phyloP scores from a whole-genome alignment of 2,888 invertebrate species.

The Scaptomyza parva region DNA sequence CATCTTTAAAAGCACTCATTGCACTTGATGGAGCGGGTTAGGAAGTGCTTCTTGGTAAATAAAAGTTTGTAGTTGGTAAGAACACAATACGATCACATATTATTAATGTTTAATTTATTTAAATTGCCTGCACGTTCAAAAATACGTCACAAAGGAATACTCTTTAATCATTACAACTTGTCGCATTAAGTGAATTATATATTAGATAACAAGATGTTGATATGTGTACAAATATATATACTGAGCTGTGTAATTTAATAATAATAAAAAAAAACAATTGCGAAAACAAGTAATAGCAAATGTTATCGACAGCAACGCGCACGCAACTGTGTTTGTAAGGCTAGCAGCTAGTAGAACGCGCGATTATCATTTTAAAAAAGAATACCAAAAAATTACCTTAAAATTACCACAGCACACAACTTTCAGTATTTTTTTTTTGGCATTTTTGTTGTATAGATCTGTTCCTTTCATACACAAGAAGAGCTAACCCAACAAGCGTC shows the following conservation, averaged over 20 bases:
- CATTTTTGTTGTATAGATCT: constrained; percentile 5
- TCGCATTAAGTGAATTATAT: neutral
- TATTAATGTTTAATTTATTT: constrained; percentile 19
- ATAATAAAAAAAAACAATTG: neutral
- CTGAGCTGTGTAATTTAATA: neutral
- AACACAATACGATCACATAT: constrained; percentile 45
- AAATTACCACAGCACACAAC: neutral
- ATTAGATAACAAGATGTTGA: neutral
- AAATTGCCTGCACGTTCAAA: constrained; percentile 9
- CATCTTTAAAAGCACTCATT: constrained; percentile 45
- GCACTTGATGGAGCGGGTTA: constrained; percentile 6
- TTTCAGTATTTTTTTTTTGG: constrained; percentile 23
- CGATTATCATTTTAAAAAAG: neutral
- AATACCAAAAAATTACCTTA: neutral
- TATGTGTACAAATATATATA: constrained; percentile 7
- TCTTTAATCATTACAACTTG: neutral
- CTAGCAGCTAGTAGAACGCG: constrained; percentile 7
- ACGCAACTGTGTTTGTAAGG: constrained; percentile 36
- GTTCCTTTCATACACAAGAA: constrained; percentile 21
- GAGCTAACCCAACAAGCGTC: neutral
- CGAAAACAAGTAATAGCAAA: constrained; percentile 9
- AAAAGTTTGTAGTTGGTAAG: constrained; percentile 4
- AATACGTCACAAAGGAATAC: constrained; percentile 5
- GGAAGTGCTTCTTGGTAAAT: constrained; percentile 7
- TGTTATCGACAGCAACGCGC: constrained; percentile 41